These are phyloP conservation scores for Protomyctophum bolini DNA, from an alignment of 2,113 vertebrate species.

Conservation along the genomic window DNA sequence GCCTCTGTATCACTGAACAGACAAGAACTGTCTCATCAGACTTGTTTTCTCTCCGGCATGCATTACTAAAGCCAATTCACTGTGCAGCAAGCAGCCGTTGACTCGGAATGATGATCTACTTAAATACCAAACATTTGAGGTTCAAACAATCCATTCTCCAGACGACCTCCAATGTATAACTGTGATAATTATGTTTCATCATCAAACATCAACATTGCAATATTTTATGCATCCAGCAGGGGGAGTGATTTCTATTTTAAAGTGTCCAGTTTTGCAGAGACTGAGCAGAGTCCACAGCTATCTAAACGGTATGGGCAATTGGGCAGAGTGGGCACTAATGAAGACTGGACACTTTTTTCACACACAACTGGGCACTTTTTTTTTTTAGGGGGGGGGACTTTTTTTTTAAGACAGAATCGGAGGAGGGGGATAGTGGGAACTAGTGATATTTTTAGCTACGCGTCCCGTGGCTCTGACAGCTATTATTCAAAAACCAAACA, in stretches of 20 bases:
- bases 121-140: slow-evolving; percentile 39
- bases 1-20: slow-evolving; percentile 45
- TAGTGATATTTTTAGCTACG: no score
- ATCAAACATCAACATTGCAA: not conserved
- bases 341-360: slow-evolving; percentile 18
- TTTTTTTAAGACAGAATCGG: no score
- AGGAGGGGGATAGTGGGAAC: no score
- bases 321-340: slow-evolving; percentile 30
- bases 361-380: no score
- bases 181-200: slow-evolving; percentile 33
- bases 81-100: not conserved
- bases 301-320: slow-evolving; percentile 41
- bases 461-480: no score
- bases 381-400: no score
- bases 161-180: slow-evolving; percentile 25
- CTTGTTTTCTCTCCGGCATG: slow-evolving; percentile 54
- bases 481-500: no score
- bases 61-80: slow-evolving; percentile 32
- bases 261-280: slow-evolving; percentile 36
- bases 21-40: slow-evolving; percentile 58
- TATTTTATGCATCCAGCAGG: slow-evolving; percentile 63
- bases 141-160: slow-evolving; percentile 24
- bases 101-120: slow-evolving; percentile 49
- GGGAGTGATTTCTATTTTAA: slow-evolving; percentile 66
- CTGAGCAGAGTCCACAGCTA: slow-evolving; percentile 35